phyloP scores from a whole-genome alignment of 2,888 invertebrate species.

The Limnephilus marmoratus region DNA sequence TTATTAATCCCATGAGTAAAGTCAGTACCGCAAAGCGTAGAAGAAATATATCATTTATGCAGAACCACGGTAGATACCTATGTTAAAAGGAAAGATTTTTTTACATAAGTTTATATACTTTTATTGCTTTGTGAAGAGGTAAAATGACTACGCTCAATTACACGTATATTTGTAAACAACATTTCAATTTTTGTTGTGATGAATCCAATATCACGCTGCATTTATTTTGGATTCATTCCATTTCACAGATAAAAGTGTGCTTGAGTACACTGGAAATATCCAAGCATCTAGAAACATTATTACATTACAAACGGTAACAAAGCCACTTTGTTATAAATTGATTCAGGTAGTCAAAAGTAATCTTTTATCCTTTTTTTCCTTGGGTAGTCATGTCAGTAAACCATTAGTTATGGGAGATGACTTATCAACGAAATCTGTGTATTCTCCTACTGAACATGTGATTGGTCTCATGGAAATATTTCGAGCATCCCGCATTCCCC shows the following conservation, averaged over 20 bases:
- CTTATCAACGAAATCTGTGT: conserved; percentile 52
- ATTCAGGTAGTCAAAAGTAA: conserved; percentile 29
- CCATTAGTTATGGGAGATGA: conserved; percentile 55
- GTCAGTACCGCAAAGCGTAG: background rate
- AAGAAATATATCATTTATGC: background rate
- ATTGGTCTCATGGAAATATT: conserved; percentile 46
- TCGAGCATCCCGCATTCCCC: conserved; percentile 39
- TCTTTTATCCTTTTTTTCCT: conserved; percentile 27
- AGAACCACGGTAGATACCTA: too few species aligned
- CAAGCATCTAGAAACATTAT: background rate
- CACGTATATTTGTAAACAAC: background rate
- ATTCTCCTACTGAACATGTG: conserved; percentile 33
- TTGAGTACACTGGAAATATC: background rate
- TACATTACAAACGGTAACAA: conserved; percentile 19
- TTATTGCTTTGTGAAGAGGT: background rate
- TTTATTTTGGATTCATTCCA: background rate
- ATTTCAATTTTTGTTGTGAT: background rate
- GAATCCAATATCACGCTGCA: background rate
- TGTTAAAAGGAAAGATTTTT: background rate
- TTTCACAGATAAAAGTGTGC: background rate
- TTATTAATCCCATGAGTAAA: background rate
- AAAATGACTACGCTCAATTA: background rate
- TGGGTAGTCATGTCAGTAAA: conserved; percentile 43
- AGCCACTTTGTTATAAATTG: conserved; percentile 26
- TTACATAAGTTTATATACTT: background rate